Percentiles rank a stretch among this genome's conserved stretches.
Evolutionary conservation across 2,888 invertebrate species (phyloP).

Genomic region (Papilio protenor): DNA sequence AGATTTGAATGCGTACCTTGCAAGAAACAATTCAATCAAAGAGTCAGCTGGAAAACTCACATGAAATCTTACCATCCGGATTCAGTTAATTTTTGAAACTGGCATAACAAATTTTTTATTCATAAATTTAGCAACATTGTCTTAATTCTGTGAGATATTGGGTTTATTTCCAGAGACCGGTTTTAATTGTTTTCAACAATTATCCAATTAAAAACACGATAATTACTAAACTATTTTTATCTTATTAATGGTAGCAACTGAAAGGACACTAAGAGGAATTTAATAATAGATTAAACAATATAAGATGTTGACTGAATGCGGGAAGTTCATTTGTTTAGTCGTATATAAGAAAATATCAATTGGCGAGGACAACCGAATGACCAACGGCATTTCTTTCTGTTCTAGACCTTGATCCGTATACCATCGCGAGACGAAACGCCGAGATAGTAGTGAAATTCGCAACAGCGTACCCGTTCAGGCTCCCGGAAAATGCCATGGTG

Average conservation of each 20-base stretch:
- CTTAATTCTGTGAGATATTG: neutral
- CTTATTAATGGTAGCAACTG: too few relatives aligned
- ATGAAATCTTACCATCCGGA: conserved; percentile 72
- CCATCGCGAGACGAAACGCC: conserved; percentile 77
- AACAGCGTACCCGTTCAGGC: conserved; percentile 78
- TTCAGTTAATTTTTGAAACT: conserved; percentile 54
- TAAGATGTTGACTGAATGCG: neutral
- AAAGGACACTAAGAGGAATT: too few relatives aligned
- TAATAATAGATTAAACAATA: neutral
- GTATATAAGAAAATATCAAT: conserved; percentile 24
- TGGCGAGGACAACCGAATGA: conserved; percentile 63
- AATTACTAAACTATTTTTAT: too few relatives aligned
- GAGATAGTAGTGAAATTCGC: conserved; percentile 75
- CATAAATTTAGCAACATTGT: neutral
- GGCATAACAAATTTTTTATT: neutral
- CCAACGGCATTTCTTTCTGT: conserved; percentile 79
- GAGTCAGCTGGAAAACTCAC: conserved; percentile 63
- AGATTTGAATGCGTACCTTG: conserved; percentile 65
- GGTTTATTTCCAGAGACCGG: neutral
- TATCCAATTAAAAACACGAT: neutral
- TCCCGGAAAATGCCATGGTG: conserved; percentile 72
- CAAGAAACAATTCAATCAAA: conserved; percentile 62
- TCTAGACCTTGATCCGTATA: conserved; percentile 73
- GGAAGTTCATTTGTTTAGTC: neutral
- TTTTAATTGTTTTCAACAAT: neutral